Base-by-base conservation (phyloP, 1,140 invertebrate genomes). In the Drosophila ficusphila region DNA sequence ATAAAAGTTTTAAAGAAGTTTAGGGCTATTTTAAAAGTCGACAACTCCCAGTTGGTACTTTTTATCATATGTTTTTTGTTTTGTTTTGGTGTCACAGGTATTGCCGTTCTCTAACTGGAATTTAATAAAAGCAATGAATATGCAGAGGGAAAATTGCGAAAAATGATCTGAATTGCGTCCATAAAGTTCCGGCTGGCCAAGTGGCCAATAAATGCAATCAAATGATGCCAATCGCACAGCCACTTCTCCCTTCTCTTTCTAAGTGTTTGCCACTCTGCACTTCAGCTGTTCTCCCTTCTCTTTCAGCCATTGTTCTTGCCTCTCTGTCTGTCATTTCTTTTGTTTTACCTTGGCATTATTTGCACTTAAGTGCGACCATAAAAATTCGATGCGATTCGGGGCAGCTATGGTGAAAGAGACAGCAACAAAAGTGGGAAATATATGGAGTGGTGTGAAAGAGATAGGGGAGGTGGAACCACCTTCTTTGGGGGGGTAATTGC, bases 171-270 rank as follows among this genome's bases (percentile, higher is more conserved):
- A 61, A 29, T 21, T 31, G 46, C 31, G 18, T 21, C 33, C 16
- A 33, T 65, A 46, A 46, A 53, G 52, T 53, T 49, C 23, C 29
- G 16, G 25, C 21, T 60, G 27, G 67, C 31, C 44, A 76, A 65
- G 65, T 81, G 77, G 54, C 68, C 60, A 81, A 81, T 81, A 68
- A 76, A 81, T 81, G 72, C 56, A 73, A 51, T 76, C 49, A 58
- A 76, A 60, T 69, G 48, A 53, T 64, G 46, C 36, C 33, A 73
- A 56, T 39, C 38, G 14, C 48, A 9, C n/a, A 3, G 38, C 0
- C 29, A 25, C 54, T 64, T 27, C 12, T 44, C 4, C 14, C 9
- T 19, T 46, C 25, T 25, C 14, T 38, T 16, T 18, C 48, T 34
- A 18, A 57, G 53, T 44, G 14, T 16, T 62, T 19, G 23, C 49